Percentiles rank a stretch among this genome's conserved stretches.
These are phyloP conservation scores for Spinus olivaceus DNA, from an alignment of 2,797 vertebrate species.

Conservation along the genomic window DNA sequence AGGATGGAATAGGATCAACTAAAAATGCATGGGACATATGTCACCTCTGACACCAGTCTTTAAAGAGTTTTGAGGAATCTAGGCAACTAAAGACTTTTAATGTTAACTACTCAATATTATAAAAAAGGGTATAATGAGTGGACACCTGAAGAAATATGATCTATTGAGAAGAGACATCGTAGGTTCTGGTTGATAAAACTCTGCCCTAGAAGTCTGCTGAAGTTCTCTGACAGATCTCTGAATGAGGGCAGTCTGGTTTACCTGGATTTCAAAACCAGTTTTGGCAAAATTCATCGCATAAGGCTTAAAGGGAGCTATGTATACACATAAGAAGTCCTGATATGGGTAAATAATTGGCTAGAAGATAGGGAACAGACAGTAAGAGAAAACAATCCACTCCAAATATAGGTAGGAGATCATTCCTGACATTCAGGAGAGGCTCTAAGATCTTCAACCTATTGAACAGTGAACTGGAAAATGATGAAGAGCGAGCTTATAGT, in stretches of 20 bases:
- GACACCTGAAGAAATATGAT: not conserved
- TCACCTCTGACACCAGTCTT: not conserved
- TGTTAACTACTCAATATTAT: not conserved
- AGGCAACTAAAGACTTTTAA: not conserved
- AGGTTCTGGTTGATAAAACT: not conserved
- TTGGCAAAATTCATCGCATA: not conserved
- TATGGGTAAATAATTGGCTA: not conserved
- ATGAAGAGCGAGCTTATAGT: not conserved
- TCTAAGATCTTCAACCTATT: not conserved
- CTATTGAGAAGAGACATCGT: not conserved
- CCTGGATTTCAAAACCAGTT: not conserved
- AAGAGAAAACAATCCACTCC: not conserved
- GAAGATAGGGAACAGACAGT: not conserved
- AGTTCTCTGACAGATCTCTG: not conserved
- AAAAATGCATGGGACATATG: not conserved
- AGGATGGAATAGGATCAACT: not conserved
- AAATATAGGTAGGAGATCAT: not conserved
- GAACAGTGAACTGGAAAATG: not conserved
- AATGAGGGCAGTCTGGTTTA: not conserved
- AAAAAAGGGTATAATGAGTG: not conserved
- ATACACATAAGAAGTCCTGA: not conserved
- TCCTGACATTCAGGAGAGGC: not conserved
- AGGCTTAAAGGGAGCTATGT: not conserved
- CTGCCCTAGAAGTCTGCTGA: not conserved
- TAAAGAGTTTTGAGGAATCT: not conserved